These are phyloP conservation scores for Drosophila melanosoma DNA, from an alignment of 2,888 invertebrate genomes.

Conservation along the genomic window DNA sequence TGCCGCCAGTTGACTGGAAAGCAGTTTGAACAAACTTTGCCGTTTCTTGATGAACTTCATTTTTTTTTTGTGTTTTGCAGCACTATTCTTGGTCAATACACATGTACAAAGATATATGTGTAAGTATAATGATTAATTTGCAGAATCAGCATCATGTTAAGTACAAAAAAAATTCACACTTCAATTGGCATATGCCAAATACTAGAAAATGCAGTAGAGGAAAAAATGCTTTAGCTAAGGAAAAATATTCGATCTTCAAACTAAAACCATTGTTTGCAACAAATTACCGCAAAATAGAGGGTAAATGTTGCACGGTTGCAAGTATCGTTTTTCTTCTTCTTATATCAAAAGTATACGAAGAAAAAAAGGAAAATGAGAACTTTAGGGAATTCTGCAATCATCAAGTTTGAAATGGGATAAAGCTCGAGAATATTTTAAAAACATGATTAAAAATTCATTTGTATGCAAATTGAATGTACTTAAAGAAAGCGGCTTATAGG, in stretches of 20 bases:
- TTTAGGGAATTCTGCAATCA: background rate
- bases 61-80: slow-evolving; percentile 18
- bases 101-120: background rate
- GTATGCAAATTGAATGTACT: background rate
- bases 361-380: background rate
- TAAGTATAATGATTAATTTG: slow-evolving; percentile 54
- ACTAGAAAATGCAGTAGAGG: slow-evolving; percentile 36
- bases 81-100: slow-evolving; percentile 33
- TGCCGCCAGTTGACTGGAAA: slow-evolving; percentile 23
- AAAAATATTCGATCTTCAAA: slow-evolving; percentile 1
- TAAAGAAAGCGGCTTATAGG: background rate
- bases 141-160: slow-evolving; percentile 8
- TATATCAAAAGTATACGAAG: background rate
- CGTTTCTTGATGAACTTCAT: slow-evolving; percentile 63
- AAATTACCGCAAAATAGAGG: background rate
- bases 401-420: background rate
- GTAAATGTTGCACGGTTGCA: background rate
- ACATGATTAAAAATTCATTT: background rate
- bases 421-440: background rate
- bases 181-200: slow-evolving; percentile 30
- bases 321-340: background rate
- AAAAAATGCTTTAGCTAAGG: slow-evolving; percentile 45
- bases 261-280: background rate
- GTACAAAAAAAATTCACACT: slow-evolving; percentile 27
- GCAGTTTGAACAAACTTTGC: slow-evolving; percentile 55